These are phyloP conservation scores for Periphyllus acericola DNA, from an alignment of 2,888 invertebrate genomes.

Conservation along the genomic window DNA sequence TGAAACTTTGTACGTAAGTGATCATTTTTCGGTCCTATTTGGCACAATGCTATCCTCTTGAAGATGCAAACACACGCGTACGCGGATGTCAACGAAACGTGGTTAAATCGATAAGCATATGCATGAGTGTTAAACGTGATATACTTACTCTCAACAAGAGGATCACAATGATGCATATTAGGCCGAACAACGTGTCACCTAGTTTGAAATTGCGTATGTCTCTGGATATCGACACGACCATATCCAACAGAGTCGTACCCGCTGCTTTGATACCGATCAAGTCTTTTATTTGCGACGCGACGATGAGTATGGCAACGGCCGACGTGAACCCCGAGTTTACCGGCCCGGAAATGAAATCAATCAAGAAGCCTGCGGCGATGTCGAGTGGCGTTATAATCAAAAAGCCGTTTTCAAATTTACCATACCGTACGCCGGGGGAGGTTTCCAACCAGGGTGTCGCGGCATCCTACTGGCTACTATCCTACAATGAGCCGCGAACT, in stretches of 20 bases:
- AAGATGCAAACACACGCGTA: slow-evolving; percentile 64
- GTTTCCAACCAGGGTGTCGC: no score
- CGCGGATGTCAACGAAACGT: not conserved
- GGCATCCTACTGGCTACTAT: no score
- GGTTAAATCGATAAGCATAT: slow-evolving; percentile 11
- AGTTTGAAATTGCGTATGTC: slow-evolving; percentile 75
- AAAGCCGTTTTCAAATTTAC: no score
- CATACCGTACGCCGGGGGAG: no score
- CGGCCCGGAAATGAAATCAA: slow-evolving; percentile 90
- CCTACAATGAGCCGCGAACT: no score
- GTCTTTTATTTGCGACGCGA: slow-evolving; percentile 88
- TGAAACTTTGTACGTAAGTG: slow-evolving; percentile 71
- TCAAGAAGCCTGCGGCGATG: slow-evolving; percentile 76
- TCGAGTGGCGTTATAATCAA: slow-evolving; percentile 60
- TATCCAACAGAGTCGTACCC: slow-evolving; percentile 81
- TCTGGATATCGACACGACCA: slow-evolving; percentile 78
- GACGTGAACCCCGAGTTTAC: slow-evolving; percentile 91
- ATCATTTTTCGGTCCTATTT: slow-evolving; percentile 71
- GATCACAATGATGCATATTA: slow-evolving; percentile 78
- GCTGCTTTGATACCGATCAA: slow-evolving; percentile 78
- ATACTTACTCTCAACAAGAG: slow-evolving; percentile 79
- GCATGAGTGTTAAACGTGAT: not conserved
- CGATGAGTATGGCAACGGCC: slow-evolving; percentile 87
- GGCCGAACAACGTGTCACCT: slow-evolving; percentile 81
- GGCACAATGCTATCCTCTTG: slow-evolving; percentile 75